Base-by-base conservation (phyloP, 2,113 vertebrate species). In the Rhinolophus sinicus region DNA sequence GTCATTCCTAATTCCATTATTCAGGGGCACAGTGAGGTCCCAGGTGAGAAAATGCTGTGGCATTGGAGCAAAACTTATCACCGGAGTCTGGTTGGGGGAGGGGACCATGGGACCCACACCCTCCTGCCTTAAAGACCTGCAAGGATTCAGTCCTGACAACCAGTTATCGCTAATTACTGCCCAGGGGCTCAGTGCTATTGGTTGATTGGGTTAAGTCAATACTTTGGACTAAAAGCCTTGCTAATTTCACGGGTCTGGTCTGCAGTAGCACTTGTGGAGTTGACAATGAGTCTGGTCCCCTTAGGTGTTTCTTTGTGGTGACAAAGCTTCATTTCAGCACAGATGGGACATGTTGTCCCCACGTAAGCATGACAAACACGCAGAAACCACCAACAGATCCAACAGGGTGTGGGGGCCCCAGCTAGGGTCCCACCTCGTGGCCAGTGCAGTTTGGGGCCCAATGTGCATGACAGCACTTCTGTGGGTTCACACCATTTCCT, bases 261-360 rank as follows among this genome's bases (percentile, higher is more conserved):
- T 38, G n/a, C 69, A 22, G 18, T 14, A 33, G 19, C 14, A 5
- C 92, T 56, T 58, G 35, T 2, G n/a, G 24, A 12, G 8, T 47
- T 28, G 11, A 16, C 7, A 3, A 1, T 6, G 10, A 50, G 64
- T 76, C 64, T 95, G 95, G 97, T 21, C 95, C 65, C 77, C 67
- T 76, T 52, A 26, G 88, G 94, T 75, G 83, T 94, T 97, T 96
- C 89, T 91, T 93, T 76, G 15, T 94, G 65, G 82, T 76, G 90
- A 38, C 67, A 87, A 92, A 62, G 85, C 84, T 86, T 80, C 60
- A 30, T 21, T 12, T 90, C 54, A 44, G 58, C 77, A 65, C 14
- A 84, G 85, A 38, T 33, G 84, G 94, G 90, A 95, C 84, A 72
- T 50, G 38, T 8, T 50, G 38, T 8, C 56, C 38, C 24, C 0